Evolutionary conservation across 2,888 invertebrate species (phyloP).

Genomic region (Brachylomia viminalis): DNA sequence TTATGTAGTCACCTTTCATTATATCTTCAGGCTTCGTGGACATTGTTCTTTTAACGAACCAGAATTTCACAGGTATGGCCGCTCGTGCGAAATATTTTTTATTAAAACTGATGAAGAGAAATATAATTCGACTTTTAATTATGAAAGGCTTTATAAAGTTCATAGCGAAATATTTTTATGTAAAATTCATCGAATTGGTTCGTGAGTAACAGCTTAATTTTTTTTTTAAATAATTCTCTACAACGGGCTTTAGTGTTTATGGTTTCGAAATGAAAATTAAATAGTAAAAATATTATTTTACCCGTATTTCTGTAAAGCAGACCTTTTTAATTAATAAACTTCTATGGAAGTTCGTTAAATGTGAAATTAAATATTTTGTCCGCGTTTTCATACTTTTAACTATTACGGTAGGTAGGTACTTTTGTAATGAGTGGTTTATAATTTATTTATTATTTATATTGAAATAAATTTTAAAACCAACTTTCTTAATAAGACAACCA

Average conservation of each 20-base stretch:
- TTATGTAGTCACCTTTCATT: constrained; percentile 16
- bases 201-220: neutral
- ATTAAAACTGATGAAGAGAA: constrained; percentile 15
- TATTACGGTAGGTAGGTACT: neutral
- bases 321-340: constrained; percentile 1
- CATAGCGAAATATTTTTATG: neutral
- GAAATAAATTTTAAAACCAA: neutral
- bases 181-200: constrained; percentile 21
- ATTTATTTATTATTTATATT: neutral
- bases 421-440: neutral
- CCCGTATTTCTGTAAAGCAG: constrained; percentile 5
- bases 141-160: constrained; percentile 30
- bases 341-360: constrained; percentile 5
- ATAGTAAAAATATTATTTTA: constrained; percentile 14
- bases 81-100: constrained; percentile 24
- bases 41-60: constrained; percentile 38
- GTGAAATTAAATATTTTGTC: constrained; percentile 11
- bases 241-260: neutral
- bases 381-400: constrained; percentile 5
- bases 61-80: constrained; percentile 1
- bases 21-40: constrained; percentile 21
- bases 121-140: constrained; percentile 38
- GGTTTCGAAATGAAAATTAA: neutral
- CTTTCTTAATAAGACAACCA: neutral
- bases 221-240: constrained; percentile 22